A percentile compares a stretch with the other conserved stretches of the same genome.
These are phyloP conservation scores for Engystomops pustulosus DNA, from an alignment of 2,113 vertebrate genomes.

Conservation along the genomic window DNA sequence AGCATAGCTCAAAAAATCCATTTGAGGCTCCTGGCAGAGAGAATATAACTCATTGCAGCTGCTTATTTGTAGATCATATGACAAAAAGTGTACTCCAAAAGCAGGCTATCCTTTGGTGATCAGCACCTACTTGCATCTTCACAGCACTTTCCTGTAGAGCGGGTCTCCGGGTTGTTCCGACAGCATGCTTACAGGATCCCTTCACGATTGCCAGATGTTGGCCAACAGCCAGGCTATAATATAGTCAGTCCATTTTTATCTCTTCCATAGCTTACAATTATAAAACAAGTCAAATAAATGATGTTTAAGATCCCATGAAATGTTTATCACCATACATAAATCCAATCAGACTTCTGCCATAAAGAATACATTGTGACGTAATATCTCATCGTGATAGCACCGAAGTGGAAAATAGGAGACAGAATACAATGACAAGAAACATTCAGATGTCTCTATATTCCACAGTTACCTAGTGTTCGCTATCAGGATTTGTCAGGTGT, in stretches of 20 bases:
- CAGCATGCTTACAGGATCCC: slow-evolving; percentile 75
- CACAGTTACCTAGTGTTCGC: neutral
- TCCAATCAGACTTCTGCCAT: slow-evolving; percentile 24
- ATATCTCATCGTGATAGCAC: neutral
- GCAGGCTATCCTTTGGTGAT: slow-evolving; percentile 66
- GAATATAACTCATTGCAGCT: slow-evolving; percentile 71
- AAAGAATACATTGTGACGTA: neutral
- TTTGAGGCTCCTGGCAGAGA: slow-evolving; percentile 67
- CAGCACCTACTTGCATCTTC: slow-evolving; percentile 67
- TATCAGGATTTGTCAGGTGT: neutral
- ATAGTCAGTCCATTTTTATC: slow-evolving; percentile 70
- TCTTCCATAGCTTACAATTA: slow-evolving; percentile 72
- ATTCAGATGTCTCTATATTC: neutral
- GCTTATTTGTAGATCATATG: slow-evolving; percentile 69
- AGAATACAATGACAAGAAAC: neutral
- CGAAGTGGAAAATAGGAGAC: neutral
- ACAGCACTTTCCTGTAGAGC: slow-evolving; percentile 63
- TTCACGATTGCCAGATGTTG: slow-evolving; percentile 78
- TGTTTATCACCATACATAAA: neutral
- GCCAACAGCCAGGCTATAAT: slow-evolving; percentile 69
- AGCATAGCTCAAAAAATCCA: slow-evolving; percentile 66
- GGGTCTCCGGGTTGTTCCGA: slow-evolving; percentile 67
- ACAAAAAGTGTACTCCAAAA: slow-evolving; percentile 64
- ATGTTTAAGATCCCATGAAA: slow-evolving; percentile 57
- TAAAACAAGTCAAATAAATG: slow-evolving; percentile 72